Conservation (phyloP, 2,888 invertebrate genomes). For the Myopa tessellatipennis region DNA sequence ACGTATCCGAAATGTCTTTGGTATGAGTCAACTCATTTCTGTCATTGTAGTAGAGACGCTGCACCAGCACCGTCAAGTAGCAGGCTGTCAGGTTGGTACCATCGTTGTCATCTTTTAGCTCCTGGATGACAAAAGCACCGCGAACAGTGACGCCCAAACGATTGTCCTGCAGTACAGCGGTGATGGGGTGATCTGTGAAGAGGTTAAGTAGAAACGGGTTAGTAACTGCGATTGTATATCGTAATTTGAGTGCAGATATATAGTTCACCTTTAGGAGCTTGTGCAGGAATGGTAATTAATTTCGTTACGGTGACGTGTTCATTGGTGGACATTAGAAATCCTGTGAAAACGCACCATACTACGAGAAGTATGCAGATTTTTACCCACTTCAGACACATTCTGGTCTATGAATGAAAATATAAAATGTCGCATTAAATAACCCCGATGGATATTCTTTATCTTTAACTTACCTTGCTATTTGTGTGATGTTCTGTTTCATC, state of each 20-base stretch:
- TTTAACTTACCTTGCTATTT: conserved; percentile 51
- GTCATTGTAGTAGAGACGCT: conserved; percentile 57
- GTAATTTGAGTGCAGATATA: conserved; percentile 42
- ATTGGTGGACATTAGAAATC: conserved; percentile 76
- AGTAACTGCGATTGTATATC: neutral
- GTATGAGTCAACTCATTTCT: conserved; percentile 52
- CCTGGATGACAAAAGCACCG: conserved; percentile 73
- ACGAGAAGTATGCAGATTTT: conserved; percentile 71
- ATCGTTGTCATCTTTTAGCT: conserved; percentile 59
- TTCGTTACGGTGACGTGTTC: conserved; percentile 74
- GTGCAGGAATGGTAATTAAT: conserved; percentile 72
- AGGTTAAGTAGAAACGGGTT: neutral
- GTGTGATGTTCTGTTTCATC: conserved; percentile 59
- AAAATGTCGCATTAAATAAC: neutral
- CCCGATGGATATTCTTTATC: neutral
- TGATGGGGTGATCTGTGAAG: conserved; percentile 59
- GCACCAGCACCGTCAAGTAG: conserved; percentile 53
- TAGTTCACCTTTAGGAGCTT: conserved; percentile 52
- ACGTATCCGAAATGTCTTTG: conserved; percentile 56
- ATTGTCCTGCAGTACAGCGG: conserved; percentile 46
- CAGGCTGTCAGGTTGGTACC: conserved; percentile 36
- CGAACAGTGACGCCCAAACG: conserved; percentile 71
- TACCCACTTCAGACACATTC: conserved; percentile 63
- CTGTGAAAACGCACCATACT: conserved; percentile 78
- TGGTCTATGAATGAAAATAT: conserved; percentile 50